A percentile compares a stretch with the other conserved stretches of the same genome.
Evolutionary conservation across 2,888 invertebrate species (phyloP).

Genomic region (Escarpia spicata): DNA sequence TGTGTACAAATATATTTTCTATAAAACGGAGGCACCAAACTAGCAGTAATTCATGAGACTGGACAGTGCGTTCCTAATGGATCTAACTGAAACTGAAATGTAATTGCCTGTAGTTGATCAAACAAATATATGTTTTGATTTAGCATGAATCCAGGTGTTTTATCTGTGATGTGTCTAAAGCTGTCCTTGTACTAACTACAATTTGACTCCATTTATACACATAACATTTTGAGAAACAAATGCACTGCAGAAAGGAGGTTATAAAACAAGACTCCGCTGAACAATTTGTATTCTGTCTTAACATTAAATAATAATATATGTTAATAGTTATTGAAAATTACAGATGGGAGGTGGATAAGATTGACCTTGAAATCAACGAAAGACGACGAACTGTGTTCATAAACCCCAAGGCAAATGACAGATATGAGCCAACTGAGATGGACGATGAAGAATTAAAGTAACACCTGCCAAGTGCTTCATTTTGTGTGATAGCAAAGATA

Average conservation of each 20-base stretch:
- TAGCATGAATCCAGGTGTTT: background rate
- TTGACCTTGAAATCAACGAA: slow-evolving; percentile 25
- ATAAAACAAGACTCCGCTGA: background rate
- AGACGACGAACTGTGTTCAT: slow-evolving; percentile 27
- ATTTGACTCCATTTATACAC: background rate
- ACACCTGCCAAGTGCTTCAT: background rate
- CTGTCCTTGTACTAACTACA: background rate
- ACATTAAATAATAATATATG: background rate
- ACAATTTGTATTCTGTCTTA: background rate
- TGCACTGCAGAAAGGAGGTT: background rate
- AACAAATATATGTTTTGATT: background rate
- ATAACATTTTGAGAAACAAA: background rate
- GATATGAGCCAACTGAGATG: background rate
- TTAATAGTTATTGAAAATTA: slow-evolving; percentile 17
- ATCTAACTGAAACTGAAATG: background rate
- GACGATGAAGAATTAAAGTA: background rate
- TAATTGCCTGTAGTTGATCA: background rate
- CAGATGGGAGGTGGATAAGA: slow-evolving; percentile 29
- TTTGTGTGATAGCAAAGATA: background rate
- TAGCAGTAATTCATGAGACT: too few species aligned
- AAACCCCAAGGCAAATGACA: slow-evolving; percentile 24
- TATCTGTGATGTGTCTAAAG: background rate
- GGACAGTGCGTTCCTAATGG: background rate
- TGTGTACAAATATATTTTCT: background rate
- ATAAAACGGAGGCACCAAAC: background rate